Conservation (phyloP, 2,113 vertebrate species). For the Elephantulus edwardii region DNA sequence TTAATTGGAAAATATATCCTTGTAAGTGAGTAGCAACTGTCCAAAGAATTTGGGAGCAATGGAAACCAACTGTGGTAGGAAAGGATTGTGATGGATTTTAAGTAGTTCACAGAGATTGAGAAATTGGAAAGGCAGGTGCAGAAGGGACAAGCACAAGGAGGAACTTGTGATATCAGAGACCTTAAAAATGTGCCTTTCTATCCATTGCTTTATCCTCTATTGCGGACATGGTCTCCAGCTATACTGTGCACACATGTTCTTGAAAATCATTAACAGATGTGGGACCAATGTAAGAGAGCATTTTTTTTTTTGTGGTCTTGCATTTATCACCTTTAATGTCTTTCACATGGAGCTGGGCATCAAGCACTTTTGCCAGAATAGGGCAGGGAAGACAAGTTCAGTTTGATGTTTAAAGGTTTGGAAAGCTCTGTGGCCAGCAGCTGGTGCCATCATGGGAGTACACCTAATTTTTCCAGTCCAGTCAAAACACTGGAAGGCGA, state of each 20-base stretch:
- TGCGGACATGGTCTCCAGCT: too few relatives aligned
- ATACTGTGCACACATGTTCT: too few relatives aligned
- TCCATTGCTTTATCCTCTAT: too few relatives aligned
- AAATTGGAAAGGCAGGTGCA: background rate
- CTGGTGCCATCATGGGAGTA: conserved; percentile 90
- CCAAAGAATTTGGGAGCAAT: background rate
- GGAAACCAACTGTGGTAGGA: background rate
- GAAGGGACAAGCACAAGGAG: background rate
- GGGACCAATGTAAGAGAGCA: too few relatives aligned
- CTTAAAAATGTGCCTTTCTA: too few relatives aligned
- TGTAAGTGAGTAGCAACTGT: background rate
- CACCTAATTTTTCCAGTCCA: conserved; percentile 94
- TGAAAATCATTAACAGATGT: too few relatives aligned
- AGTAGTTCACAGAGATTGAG: background rate
- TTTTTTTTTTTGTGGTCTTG: background rate
- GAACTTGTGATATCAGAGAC: too few relatives aligned
- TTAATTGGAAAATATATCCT: conserved; percentile 14
- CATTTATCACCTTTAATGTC: conserved; percentile 50
- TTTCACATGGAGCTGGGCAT: conserved; percentile 49
- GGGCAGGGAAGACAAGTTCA: conserved; percentile 89
- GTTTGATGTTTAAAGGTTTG: conserved; percentile 84
- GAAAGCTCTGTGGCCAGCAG: conserved; percentile 92
- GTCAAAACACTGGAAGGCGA: conserved; percentile 95
- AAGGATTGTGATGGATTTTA: background rate
- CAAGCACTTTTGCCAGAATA: conserved; percentile 82